These are phyloP conservation scores for Zaprionus davidi DNA, from an alignment of 1,140 invertebrate species.

Conservation along the genomic window DNA sequence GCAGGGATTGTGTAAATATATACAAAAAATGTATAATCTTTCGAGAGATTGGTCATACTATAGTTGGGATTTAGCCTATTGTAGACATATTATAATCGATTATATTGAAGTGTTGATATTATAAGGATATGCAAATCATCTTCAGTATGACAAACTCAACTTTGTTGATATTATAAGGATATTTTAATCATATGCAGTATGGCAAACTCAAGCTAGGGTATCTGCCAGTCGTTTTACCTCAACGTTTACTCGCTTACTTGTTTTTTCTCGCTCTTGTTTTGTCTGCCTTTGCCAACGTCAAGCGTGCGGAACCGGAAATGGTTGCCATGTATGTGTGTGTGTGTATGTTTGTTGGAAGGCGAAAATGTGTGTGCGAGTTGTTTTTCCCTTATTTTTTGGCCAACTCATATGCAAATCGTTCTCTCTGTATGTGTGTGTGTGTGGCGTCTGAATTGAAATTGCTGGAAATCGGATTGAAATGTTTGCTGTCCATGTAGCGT, in stretches of 20 bases:
- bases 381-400: constrained; percentile 45
- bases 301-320: constrained; percentile 81
- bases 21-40: too few species aligned
- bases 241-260: neutral
- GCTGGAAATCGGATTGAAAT: constrained; percentile 80
- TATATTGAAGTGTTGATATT: too few species aligned
- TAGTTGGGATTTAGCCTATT: too few species aligned
- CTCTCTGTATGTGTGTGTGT: constrained; percentile 36
- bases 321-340: constrained; percentile 55
- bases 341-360: constrained; percentile 40
- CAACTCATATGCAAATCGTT: constrained; percentile 74
- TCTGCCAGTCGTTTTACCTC: neutral
- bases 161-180: too few species aligned
- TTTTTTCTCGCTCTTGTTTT: constrained; percentile 30
- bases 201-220: constrained; percentile 13
- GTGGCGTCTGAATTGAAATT: constrained; percentile 63
- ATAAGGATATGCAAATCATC: too few species aligned
- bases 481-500: constrained; percentile 71
- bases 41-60: too few species aligned
- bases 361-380: constrained; percentile 64
- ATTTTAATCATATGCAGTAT: too few species aligned
- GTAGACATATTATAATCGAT: too few species aligned
- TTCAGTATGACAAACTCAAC: too few species aligned
- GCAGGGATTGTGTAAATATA: neutral
- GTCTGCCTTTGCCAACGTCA: constrained; percentile 70